Evolutionary conservation across 2,797 vertebrate genomes (phyloP).

Genomic region (Ataeniobius toweri): DNA sequence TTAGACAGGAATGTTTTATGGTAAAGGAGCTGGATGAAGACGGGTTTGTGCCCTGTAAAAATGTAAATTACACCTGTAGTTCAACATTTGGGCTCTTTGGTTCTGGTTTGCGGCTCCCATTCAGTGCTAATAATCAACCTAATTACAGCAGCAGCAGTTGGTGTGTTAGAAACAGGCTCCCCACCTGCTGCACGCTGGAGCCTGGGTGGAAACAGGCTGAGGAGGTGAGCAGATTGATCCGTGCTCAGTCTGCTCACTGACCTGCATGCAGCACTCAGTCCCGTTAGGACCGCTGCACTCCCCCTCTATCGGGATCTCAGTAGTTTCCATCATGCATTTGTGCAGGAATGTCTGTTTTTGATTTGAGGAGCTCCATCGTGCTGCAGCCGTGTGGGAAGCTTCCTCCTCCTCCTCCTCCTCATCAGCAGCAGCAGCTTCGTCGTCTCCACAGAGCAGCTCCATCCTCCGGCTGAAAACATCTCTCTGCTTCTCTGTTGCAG

Average conservation of each 20-base stretch:
- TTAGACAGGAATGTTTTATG: no score
- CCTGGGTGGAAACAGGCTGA: not conserved
- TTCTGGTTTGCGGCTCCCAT: not conserved
- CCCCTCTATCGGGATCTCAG: no score
- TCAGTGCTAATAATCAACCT: not conserved
- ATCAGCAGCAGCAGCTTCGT: constrained; percentile 11
- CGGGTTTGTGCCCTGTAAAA: not conserved
- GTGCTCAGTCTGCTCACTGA: not conserved
- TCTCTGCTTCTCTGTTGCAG: constrained; percentile 80
- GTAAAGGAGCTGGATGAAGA: not conserved
- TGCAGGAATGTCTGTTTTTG: not conserved
- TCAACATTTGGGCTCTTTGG: not conserved
- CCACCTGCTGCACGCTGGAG: not conserved
- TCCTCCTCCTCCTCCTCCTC: not conserved
- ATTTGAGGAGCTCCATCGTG: constrained; percentile 32
- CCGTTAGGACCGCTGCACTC: no score
- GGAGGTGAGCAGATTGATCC: not conserved
- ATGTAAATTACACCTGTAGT: not conserved
- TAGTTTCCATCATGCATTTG: not conserved
- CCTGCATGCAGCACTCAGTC: not conserved
- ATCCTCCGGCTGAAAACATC: constrained; percentile 28
- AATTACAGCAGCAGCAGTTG: not conserved
- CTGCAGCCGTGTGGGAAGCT: constrained; percentile 11
- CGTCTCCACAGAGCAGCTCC: constrained; percentile 21
- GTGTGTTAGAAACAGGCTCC: not conserved